phyloP scores from a whole-genome alignment of 1,140 invertebrate species.

The Maniola jurtina region DNA sequence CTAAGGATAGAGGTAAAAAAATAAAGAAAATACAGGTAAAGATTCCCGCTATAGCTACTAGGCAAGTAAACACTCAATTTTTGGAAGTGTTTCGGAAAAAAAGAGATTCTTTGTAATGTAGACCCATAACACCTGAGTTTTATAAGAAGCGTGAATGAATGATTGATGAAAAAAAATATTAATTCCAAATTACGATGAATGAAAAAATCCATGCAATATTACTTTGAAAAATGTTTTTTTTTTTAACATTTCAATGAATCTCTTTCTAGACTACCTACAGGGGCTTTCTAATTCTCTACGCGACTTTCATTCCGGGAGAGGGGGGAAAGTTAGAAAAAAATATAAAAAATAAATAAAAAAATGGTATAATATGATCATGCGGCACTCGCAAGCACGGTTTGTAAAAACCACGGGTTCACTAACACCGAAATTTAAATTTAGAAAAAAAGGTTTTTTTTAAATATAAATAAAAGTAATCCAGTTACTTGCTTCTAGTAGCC shows the following conservation, averaged over 20 bases:
- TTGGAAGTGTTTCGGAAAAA: slow-evolving; percentile 44
- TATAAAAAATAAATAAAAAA: slow-evolving; percentile 31
- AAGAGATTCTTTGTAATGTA: slow-evolving; percentile 72
- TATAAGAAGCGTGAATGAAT: slow-evolving; percentile 13
- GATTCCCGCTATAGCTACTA: slow-evolving; percentile 76
- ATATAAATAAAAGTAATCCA: slow-evolving; percentile 47
- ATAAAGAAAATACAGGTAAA: slow-evolving; percentile 62
- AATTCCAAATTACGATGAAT: slow-evolving; percentile 4
- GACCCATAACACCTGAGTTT: not conserved
- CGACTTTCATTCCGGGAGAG: slow-evolving; percentile 58
- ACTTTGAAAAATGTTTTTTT: slow-evolving; percentile 1
- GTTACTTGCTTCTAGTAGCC: slow-evolving; percentile 78
- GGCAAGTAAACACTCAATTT: slow-evolving; percentile 71
- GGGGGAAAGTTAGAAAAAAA: slow-evolving; percentile 46
- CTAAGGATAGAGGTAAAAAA: slow-evolving; percentile 60
- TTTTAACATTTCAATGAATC: slow-evolving; percentile 64
- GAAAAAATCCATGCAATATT: slow-evolving; percentile 32
- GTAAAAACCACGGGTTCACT: slow-evolving; percentile 44
- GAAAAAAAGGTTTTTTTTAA: slow-evolving; percentile 23
- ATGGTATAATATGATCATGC: slow-evolving; percentile 55
- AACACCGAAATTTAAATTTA: slow-evolving; percentile 46
- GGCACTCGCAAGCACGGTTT: slow-evolving; percentile 61
- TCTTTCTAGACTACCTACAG: slow-evolving; percentile 68
- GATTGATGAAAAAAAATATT: not conserved
- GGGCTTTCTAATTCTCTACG: slow-evolving; percentile 59